Conservation (phyloP, 2,888 invertebrate genomes). For the Diachrysia chrysitis region DNA sequence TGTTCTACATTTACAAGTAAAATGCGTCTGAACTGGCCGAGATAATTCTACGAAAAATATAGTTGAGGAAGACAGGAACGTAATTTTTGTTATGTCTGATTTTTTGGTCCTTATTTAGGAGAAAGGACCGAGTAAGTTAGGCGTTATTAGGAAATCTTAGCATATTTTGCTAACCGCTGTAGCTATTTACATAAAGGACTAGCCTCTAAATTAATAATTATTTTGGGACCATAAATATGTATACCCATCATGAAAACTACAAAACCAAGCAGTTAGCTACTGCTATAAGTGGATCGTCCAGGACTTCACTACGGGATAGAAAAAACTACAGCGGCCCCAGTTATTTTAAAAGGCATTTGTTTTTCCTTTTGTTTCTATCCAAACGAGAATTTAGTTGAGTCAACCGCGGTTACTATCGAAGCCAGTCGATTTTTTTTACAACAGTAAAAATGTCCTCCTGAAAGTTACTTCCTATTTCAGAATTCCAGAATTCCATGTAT, state of each 20-base stretch:
- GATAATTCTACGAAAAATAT: slow-evolving; percentile 42
- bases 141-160: background rate
- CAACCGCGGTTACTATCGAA: background rate
- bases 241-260: background rate
- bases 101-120: slow-evolving; percentile 4
- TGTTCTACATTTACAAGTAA: slow-evolving; percentile 61
- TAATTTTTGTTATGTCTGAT: background rate
- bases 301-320: slow-evolving; percentile 4
- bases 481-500: background rate
- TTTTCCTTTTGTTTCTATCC: slow-evolving; percentile 2
- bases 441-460: background rate
- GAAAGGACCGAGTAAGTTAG: background rate
- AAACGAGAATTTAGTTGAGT: slow-evolving; percentile 4
- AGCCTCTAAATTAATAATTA: background rate
- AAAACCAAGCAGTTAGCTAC: background rate
- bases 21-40: slow-evolving; percentile 49
- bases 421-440: background rate
- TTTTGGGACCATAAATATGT: background rate
- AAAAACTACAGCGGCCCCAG: background rate
- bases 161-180: slow-evolving; percentile 4
- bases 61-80: slow-evolving; percentile 10
- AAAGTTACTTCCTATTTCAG: background rate
- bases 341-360: slow-evolving; percentile 4
- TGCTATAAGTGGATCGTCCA: background rate
- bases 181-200: background rate